Conservation (phyloP, 2,888 invertebrate species). For the Oconnorella tubifera region DNA sequence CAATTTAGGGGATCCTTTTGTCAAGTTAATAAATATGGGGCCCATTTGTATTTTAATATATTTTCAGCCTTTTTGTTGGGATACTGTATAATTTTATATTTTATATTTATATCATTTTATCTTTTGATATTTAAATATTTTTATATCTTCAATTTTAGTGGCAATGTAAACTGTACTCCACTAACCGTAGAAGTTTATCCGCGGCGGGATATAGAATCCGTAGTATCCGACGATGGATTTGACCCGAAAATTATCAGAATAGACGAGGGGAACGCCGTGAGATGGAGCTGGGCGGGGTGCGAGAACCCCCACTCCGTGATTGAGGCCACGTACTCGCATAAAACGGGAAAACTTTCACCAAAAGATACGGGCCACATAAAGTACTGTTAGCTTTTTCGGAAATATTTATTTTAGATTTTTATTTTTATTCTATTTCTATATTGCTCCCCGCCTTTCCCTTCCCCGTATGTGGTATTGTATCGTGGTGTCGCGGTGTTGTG, state of each 20-base stretch:
- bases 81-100: too few relatives aligned
- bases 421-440: too few relatives aligned
- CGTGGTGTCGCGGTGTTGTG: too few relatives aligned
- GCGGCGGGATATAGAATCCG: conserved; percentile 43
- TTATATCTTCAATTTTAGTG: conserved; percentile 36
- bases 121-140: background rate
- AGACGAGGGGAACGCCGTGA: conserved; percentile 51
- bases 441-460: too few relatives aligned
- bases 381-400: background rate
- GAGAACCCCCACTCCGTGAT: conserved; percentile 26
- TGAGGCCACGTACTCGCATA: conserved; percentile 23
- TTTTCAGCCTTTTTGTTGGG: too few relatives aligned
- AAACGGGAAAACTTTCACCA: conserved; percentile 6
- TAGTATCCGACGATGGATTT: conserved; percentile 52
- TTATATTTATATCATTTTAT: too few relatives aligned
- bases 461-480: too few relatives aligned
- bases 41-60: background rate
- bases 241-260: conserved; percentile 50
- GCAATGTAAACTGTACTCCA: conserved; percentile 49
- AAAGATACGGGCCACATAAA: conserved; percentile 9
- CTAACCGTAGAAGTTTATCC: conserved; percentile 48
- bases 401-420: background rate
- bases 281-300: conserved; percentile 53
- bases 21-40: background rate
- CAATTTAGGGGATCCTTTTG: background rate